Evolutionary conservation across 2,888 invertebrate species (phyloP), one percentile per base, ranked within the genome.

Genomic region (Thera obeliscata): DNA sequence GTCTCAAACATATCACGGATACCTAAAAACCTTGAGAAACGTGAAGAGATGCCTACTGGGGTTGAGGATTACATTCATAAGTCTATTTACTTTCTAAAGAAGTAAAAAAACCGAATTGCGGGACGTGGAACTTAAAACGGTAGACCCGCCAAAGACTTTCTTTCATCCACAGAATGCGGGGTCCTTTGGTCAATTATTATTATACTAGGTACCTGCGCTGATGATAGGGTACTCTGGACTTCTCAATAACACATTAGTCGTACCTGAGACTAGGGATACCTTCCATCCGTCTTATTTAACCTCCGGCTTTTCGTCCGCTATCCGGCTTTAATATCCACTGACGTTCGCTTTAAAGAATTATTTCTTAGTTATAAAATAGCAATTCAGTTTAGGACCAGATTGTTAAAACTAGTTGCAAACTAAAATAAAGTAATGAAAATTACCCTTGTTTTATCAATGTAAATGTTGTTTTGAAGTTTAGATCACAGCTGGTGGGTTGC

Each of bases 151-250:
- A 71, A 72, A 71, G 76, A 83, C 82, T 82, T 84, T 83, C 85
- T 80, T 84, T 80, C 78, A 82, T 78, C 79, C 80, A 77, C 79
- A 77, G 82, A 86, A 77, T 81, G 81, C 72, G 80, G 77, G 76
- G 73, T 78, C 80, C 81, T 82, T 84, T 81, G 75, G 73, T 73
- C 66, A 73, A 73, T 72, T 72, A 22, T 22, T 22, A 22, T 22
- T 76, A 81, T 81, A 78, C 77, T 78, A 75, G 75, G 72, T 90
- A 90, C 91, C 90, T 90, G 90, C 76, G 79, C 77, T 91, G 90
- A 91, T 91, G 89, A 91, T 89, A 90, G 90, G 89, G 86, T 84
- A 61, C 79, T 78, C 77, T 76, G 76, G 73, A 81, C 82, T 86
- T 84, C 87, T 84, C 87, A 86, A 88, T 88, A 90, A 87, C 87